Evolutionary conservation across 2,888 invertebrate genomes (phyloP).

Genomic region (Synanthedon formicaeformis): DNA sequence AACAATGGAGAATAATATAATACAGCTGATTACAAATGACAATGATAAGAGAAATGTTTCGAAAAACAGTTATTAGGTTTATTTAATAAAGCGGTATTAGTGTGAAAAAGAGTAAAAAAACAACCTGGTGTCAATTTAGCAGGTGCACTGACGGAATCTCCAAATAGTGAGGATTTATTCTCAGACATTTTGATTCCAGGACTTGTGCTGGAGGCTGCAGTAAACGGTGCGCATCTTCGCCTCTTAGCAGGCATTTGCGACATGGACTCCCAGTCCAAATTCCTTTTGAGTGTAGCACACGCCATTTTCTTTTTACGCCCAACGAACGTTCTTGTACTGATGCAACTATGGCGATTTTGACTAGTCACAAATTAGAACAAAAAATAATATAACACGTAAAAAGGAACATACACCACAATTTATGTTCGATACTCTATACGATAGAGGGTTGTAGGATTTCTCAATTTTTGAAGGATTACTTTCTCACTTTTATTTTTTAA

Average conservation of each 20-base stretch:
- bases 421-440: neutral
- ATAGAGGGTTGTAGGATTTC: neutral
- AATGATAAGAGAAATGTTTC: too few relatives aligned
- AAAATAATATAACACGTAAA: constrained; percentile 45
- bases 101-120: constrained; percentile 14
- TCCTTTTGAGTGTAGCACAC: constrained; percentile 96
- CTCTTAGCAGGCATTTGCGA: constrained; percentile 89
- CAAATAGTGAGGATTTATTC: constrained; percentile 81
- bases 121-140: constrained; percentile 88
- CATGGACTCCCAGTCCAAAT: constrained; percentile 94
- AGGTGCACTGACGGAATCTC: constrained; percentile 79
- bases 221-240: constrained; percentile 91
- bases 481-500: neutral
- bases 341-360: constrained; percentile 32
- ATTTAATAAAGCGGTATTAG: constrained; percentile 4
- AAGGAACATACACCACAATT: constrained; percentile 25
- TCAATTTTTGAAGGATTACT: constrained; percentile 1
- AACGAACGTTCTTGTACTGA: constrained; percentile 56
- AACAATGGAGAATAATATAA: constrained; percentile 42
- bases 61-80: too few relatives aligned
- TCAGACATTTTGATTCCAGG: constrained; percentile 65
- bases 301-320: constrained; percentile 87
- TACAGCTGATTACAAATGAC: constrained; percentile 32
- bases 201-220: constrained; percentile 69
- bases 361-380: constrained; percentile 32